Base-by-base conservation (phyloP, 2,888 invertebrate genomes). In the Hyposoter didymator region DNA sequence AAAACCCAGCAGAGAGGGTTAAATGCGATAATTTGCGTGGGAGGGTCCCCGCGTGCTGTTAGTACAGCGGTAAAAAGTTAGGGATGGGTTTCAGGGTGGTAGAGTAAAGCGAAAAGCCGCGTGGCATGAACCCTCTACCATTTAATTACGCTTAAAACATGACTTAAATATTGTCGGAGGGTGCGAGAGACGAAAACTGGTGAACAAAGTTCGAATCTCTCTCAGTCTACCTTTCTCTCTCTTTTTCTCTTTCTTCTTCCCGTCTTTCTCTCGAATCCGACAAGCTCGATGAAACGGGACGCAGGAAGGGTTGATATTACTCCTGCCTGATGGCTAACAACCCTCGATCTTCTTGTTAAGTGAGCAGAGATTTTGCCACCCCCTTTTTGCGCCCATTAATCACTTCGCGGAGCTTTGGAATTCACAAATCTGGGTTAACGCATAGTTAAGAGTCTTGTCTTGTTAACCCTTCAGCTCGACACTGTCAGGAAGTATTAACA, bases 91-190 rank as follows among this genome's bases (percentile, higher is more conserved):
- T 59, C 59, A 14, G 49, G 45, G 75, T 55, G 19, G 45, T 49
- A 74, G 69, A 72, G 39, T 47, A 72, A 82, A 78, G 82, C 47
- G 72, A 79, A 88, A 88, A 89, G 90, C 90, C 89, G 89, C 52
- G 70, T 84, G 78, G 79, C 84, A 84, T 90, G 89, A 90, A 91
- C 91, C 92, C 92, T 93, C 92, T 90, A 91, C 92, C 91, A 92
- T 93, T 93, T 93, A 93, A 93, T 93, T 93, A 93, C 91, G 91
- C 93, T 91, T 93, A 92, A 93, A 93, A 93, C 93, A 93, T 93
- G 92, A 92, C 93, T 93, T 92, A 92, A 93, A 93, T 93, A 92
- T 92, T 92, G 92, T 92, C 90, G 90, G 90, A 93, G 92, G 92
- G 92, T 91, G 91, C 88, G 79, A 79, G 75, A 79, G 73, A 84